Conservation (phyloP, 2,113 vertebrate genomes). For the Clarias macrocephalus region DNA sequence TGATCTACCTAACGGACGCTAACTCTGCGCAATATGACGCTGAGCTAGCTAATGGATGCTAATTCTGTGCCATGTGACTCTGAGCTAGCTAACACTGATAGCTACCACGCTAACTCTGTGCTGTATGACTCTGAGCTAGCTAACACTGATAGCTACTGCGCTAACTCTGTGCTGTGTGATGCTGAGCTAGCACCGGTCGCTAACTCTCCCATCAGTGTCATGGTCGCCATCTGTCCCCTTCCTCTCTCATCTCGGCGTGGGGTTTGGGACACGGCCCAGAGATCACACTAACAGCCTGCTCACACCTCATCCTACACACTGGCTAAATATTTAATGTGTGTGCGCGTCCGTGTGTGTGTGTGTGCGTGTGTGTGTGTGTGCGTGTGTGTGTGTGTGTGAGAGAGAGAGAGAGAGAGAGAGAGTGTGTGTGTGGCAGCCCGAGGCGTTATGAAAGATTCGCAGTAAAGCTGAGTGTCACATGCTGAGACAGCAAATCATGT, state of each 20-base stretch:
- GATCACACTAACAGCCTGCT: conserved; percentile 1
- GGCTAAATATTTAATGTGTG: conserved; percentile 37
- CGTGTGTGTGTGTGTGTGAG: conserved; percentile 25
- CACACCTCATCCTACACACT: conserved; percentile 21
- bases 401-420: no score
- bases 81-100: no score
- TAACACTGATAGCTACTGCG: not conserved
- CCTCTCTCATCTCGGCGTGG: not conserved
- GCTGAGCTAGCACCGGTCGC: not conserved
- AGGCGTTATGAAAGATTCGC: conserved; percentile 41
- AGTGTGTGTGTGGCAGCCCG: conserved; percentile 26
- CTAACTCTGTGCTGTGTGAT: not conserved
- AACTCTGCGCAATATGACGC: no score
- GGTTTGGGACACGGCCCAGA: conserved; percentile 22
- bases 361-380: not conserved
- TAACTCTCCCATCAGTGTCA: conserved; percentile 2
- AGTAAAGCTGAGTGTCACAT: conserved; percentile 14
- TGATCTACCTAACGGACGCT: no score
- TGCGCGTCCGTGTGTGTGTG: not conserved
- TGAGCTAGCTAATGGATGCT: no score
- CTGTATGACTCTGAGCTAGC: no score
- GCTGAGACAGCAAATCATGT: conserved; percentile 38
- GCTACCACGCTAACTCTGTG: no score
- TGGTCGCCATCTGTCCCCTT: conserved; percentile 14
- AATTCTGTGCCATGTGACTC: no score